Conservation (phyloP, 1,140 invertebrate species). For the Rhynchophorus ferrugineus region DNA sequence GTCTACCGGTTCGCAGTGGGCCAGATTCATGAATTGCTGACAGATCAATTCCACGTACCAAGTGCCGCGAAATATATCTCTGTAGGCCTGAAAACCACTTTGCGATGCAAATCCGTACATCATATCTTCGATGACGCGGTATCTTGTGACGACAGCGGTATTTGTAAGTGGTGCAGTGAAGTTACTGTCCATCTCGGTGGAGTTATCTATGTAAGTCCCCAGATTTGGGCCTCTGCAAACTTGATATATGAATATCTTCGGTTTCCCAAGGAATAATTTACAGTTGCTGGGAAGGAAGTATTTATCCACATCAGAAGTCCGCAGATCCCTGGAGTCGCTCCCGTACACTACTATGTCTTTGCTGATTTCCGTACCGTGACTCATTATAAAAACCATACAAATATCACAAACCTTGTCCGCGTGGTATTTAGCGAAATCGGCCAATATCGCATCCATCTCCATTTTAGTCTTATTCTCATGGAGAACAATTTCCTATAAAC, state of each 20-base stretch:
- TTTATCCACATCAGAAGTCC: slow-evolving; percentile 46
- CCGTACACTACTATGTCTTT: slow-evolving; percentile 39
- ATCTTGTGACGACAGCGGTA: slow-evolving; percentile 3
- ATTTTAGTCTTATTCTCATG: slow-evolving; percentile 35
- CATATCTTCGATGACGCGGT: slow-evolving; percentile 27
- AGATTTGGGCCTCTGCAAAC: slow-evolving; percentile 44
- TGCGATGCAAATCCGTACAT: slow-evolving; percentile 24
- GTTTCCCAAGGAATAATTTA: slow-evolving; percentile 52
- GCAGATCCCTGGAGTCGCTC: slow-evolving; percentile 42
- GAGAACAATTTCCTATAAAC: slow-evolving; percentile 41
- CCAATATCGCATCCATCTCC: slow-evolving; percentile 16
- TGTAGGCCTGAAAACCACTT: slow-evolving; percentile 54
- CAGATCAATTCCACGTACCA: slow-evolving; percentile 74
- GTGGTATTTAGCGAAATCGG: slow-evolving; percentile 10
- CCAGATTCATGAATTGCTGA: slow-evolving; percentile 62
- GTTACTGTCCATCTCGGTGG: slow-evolving; percentile 14
- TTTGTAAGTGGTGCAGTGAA: slow-evolving; percentile 14
- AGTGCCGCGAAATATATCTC: slow-evolving; percentile 55
- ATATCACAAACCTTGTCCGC: slow-evolving; percentile 42
- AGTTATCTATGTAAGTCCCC: not conserved
- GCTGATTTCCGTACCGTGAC: slow-evolving; percentile 45
- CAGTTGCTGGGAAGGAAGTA: slow-evolving; percentile 58
- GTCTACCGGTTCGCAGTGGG: slow-evolving; percentile 53
- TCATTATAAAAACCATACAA: slow-evolving; percentile 52
- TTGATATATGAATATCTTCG: slow-evolving; percentile 74